phyloP scores from a whole-genome alignment of 2,113 vertebrate genomes.

The Ondatra zibethicus region DNA sequence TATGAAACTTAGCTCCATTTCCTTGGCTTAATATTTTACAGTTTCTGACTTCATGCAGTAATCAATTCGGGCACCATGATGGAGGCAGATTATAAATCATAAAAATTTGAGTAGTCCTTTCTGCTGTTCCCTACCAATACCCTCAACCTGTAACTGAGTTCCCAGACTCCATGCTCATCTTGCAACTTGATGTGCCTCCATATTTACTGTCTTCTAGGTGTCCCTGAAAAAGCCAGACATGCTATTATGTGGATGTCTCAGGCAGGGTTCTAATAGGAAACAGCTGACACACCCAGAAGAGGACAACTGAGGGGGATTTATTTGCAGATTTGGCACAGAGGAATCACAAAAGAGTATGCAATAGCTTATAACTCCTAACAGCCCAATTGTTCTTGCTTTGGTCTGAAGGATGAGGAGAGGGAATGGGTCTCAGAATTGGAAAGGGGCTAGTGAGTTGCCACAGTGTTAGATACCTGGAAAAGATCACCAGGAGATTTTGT shows the following conservation, averaged over 20 bases:
- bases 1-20: not conserved
- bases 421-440: not conserved
- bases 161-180: not conserved
- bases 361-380: not conserved
- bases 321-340: constrained; percentile 11
- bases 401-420: not conserved
- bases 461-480: not conserved
- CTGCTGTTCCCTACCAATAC: not conserved
- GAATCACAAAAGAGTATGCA: not conserved
- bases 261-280: constrained; percentile 18
- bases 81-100: not conserved
- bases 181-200: not conserved
- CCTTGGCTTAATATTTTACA: not conserved
- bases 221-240: constrained; percentile 4
- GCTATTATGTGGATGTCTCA: not conserved
- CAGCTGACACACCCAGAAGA: not conserved
- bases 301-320: constrained; percentile 15
- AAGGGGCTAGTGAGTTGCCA: not conserved
- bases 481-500: not conserved
- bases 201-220: not conserved
- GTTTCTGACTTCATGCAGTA: not conserved
- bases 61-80: not conserved
- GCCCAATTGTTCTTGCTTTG: not conserved
- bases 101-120: not conserved
- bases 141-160: not conserved